These are phyloP conservation scores for Celastrina argiolus DNA, from an alignment of 2,888 invertebrate genomes.

Conservation along the genomic window DNA sequence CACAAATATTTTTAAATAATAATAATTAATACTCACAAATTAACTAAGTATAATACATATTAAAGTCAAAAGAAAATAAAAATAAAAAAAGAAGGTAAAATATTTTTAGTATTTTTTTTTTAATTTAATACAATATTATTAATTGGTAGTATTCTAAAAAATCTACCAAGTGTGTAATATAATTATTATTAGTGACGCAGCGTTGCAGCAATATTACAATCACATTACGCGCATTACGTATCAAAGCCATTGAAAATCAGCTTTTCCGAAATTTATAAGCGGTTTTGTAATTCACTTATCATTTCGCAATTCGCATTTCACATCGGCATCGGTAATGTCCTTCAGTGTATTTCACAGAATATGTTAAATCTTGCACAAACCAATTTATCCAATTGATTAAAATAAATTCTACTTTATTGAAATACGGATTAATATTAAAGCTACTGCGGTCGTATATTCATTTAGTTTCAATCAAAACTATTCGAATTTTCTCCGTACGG, in stretches of 20 bases:
- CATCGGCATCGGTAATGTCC: not conserved
- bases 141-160: no score
- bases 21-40: no score
- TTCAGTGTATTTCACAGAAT: not conserved
- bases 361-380: constrained; percentile 2
- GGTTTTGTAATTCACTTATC: constrained; percentile 3
- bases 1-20: no score
- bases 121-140: no score
- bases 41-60: no score
- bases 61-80: no score
- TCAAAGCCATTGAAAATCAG: not conserved
- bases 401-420: not conserved
- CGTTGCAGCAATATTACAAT: not conserved
- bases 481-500: not conserved
- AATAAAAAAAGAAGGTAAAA: no score
- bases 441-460: not conserved
- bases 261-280: not conserved
- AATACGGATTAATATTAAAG: not conserved
- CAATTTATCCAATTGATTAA: not conserved
- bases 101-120: no score
- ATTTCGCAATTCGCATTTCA: not conserved
- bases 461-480: not conserved
- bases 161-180: no score
- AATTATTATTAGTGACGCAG: no score
- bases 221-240: not conserved